phyloP scores from a whole-genome alignment of 2,797 vertebrate genomes.

The Choloepus didactylus region DNA sequence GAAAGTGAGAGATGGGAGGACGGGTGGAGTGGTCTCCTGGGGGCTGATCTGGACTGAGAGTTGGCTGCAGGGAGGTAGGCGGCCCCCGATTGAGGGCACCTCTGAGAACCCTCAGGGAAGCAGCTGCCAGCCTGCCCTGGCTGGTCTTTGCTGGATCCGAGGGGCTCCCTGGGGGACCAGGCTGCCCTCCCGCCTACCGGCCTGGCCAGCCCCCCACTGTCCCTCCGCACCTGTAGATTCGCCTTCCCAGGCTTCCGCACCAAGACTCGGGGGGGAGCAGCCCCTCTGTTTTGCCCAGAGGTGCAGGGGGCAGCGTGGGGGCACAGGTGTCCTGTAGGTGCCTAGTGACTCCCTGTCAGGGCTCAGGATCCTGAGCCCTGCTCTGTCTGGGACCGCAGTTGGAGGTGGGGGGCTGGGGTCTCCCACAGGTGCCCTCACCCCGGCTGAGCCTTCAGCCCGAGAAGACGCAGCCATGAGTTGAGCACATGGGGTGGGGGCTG shows the following conservation, averaged over 20 bases:
- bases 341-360: not conserved
- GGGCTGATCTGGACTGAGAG: not conserved
- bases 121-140: not conserved
- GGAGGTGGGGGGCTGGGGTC: not conserved
- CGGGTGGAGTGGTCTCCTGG: accelerated
- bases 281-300: not conserved
- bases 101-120: not conserved
- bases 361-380: not conserved
- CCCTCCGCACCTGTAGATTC: not conserved
- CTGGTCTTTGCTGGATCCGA: too few relatives aligned
- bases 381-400: not conserved
- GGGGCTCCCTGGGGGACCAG: too few relatives aligned
- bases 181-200: too few relatives aligned
- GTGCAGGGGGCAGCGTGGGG: not conserved
- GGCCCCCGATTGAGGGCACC: too few relatives aligned
- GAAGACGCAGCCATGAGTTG: too few relatives aligned
- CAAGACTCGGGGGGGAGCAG: not conserved
- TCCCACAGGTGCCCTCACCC: too few relatives aligned
- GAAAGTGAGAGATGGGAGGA: not conserved
- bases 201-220: too few relatives aligned
- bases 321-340: not conserved
- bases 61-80: accelerated
- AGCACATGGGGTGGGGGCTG: not conserved
- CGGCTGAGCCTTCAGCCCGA: too few relatives aligned
- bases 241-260: too few relatives aligned